Percentiles rank a stretch among this genome's conserved stretches.
Conservation (phyloP, 2,888 invertebrate species). For the Neocrepidodera transversa region DNA sequence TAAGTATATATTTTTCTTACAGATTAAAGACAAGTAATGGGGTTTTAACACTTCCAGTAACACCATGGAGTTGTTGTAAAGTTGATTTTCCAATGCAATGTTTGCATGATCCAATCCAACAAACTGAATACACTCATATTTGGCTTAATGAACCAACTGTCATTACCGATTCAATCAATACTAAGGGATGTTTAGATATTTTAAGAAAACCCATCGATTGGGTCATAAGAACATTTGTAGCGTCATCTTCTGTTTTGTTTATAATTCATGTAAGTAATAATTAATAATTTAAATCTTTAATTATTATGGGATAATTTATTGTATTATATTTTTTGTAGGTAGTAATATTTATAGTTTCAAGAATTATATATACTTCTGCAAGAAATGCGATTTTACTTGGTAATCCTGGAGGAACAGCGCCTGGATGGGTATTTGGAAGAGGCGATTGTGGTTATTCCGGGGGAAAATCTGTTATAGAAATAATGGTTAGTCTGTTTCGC, state of each 20-base stretch:
- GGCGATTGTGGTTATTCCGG: constrained; percentile 55
- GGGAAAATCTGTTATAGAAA: constrained; percentile 54
- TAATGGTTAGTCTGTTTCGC: constrained; percentile 46
- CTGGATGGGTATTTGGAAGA: constrained; percentile 60
- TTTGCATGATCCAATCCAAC: constrained; percentile 70
- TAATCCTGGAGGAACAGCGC: constrained; percentile 61
- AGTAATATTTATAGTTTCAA: constrained; percentile 63
- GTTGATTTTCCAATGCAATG: constrained; percentile 66
- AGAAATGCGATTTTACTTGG: constrained; percentile 64
- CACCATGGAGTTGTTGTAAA: constrained; percentile 69
- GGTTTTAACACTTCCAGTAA: constrained; percentile 57
- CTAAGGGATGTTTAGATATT: constrained; percentile 55
- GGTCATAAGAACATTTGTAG: constrained; percentile 37
- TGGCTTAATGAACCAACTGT: constrained; percentile 55
- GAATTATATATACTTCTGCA: constrained; percentile 65
- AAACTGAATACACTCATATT: constrained; percentile 51
- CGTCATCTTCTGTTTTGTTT: constrained; percentile 29
- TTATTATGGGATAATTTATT: no score
- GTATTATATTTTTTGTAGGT: constrained; percentile 52
- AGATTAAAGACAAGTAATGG: constrained; percentile 43
- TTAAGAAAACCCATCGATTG: constrained; percentile 51
- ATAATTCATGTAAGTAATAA: constrained; percentile 34
- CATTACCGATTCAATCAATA: constrained; percentile 54
- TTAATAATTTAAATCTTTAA: neutral
- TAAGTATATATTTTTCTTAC: constrained; percentile 20